Percentiles rank a stretch among this genome's conserved stretches.
These are phyloP conservation scores for Betta splendens DNA, from an alignment of 2,797 vertebrate species.

Conservation along the genomic window DNA sequence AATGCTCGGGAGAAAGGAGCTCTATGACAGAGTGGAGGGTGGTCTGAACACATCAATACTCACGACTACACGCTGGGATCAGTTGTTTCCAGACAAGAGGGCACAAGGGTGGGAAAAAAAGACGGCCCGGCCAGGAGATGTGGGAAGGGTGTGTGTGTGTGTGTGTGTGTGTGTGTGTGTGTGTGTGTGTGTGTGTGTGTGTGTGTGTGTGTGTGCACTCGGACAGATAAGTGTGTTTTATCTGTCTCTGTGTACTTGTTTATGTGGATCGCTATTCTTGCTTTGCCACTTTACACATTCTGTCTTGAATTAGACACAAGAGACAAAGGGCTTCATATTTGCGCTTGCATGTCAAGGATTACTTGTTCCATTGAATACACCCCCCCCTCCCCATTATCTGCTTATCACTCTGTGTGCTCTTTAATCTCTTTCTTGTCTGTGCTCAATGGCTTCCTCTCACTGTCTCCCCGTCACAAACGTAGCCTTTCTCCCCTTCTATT, in stretches of 20 bases:
- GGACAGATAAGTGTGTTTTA: slow-evolving; percentile 72
- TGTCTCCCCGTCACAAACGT: slow-evolving; percentile 84
- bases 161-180: slow-evolving; percentile 34
- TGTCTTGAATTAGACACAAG: slow-evolving; percentile 84
- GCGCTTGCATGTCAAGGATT: slow-evolving; percentile 90
- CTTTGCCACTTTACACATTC: slow-evolving; percentile 78
- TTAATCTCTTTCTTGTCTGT: slow-evolving; percentile 92
- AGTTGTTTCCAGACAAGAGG: slow-evolving; percentile 85
- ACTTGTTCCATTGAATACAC: slow-evolving; percentile 86
- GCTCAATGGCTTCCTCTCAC: slow-evolving; percentile 89
- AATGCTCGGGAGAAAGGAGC: slow-evolving; percentile 68
- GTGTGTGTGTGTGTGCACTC: slow-evolving; percentile 39
- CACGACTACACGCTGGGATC: slow-evolving; percentile 80
- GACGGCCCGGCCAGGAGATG: slow-evolving; percentile 56
- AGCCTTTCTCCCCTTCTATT: slow-evolving; percentile 82
- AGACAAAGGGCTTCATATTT: slow-evolving; percentile 91
- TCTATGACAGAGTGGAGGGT: slow-evolving; percentile 78
- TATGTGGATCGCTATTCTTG: slow-evolving; percentile 77
- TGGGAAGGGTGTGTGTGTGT: slow-evolving; percentile 58
- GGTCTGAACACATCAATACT: slow-evolving; percentile 79
- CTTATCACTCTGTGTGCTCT: slow-evolving; percentile 90
- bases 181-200: no score
- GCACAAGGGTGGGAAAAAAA: slow-evolving; percentile 80
- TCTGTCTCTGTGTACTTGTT: slow-evolving; percentile 77
- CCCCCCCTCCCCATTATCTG: slow-evolving; percentile 88